These are phyloP conservation scores for Lycophotia porphyrea DNA, from an alignment of 2,888 invertebrate species.

Conservation along the genomic window DNA sequence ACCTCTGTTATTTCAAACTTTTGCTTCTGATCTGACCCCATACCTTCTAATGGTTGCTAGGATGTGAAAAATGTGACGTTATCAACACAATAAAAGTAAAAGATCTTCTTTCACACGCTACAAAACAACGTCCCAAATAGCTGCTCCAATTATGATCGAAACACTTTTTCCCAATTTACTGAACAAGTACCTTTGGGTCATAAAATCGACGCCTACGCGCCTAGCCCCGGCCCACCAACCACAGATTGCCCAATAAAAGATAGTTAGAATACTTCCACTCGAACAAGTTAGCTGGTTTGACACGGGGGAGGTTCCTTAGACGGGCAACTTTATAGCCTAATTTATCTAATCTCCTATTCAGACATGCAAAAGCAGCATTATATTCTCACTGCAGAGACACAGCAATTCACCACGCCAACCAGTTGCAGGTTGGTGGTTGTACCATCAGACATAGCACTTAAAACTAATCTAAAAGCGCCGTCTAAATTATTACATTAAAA, in stretches of 20 bases:
- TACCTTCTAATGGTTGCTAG: background rate
- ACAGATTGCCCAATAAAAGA: slow-evolving; percentile 69
- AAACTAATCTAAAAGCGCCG: background rate
- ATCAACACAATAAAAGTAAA: background rate
- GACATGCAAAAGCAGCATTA: background rate
- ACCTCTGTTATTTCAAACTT: background rate
- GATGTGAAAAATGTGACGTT: background rate
- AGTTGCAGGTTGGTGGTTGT: background rate
- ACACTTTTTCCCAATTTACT: slow-evolving; percentile 44
- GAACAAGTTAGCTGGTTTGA: slow-evolving; percentile 60
- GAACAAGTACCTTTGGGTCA: slow-evolving; percentile 41
- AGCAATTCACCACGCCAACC: background rate
- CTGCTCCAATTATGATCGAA: slow-evolving; percentile 27
- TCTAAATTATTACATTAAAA: background rate
- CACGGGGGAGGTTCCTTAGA: slow-evolving; percentile 35
- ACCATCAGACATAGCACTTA: background rate
- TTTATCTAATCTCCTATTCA: background rate
- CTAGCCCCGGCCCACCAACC: slow-evolving; percentile 53
- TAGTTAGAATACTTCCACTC: slow-evolving; percentile 70
- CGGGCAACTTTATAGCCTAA: slow-evolving; percentile 38
- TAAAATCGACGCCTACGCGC: slow-evolving; percentile 57
- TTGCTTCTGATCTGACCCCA: background rate
- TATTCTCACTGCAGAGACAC: background rate
- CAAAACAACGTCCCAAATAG: slow-evolving; percentile 15
- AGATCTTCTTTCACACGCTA: background rate